These are phyloP conservation scores for Ceratotherium simum DNA, from an alignment of 2,113 vertebrate genomes.

Conservation along the genomic window DNA sequence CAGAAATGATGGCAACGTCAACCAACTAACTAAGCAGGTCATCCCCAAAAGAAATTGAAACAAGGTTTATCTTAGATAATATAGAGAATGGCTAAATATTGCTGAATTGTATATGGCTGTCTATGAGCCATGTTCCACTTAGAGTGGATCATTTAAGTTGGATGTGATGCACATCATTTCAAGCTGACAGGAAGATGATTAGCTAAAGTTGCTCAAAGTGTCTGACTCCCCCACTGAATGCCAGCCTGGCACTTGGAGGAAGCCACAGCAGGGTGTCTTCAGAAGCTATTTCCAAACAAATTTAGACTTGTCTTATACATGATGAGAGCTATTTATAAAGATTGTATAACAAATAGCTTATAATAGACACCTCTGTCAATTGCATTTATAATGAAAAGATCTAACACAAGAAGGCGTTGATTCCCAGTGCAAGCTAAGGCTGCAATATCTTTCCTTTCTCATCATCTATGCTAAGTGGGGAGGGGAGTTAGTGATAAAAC, in stretches of 20 bases:
- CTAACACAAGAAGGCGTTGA: constrained; percentile 55
- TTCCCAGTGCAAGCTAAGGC: neutral
- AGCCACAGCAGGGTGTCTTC: constrained; percentile 70
- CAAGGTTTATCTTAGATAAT: neutral
- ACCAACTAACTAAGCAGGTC: neutral
- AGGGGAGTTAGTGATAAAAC: neutral
- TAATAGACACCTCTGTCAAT: constrained; percentile 63
- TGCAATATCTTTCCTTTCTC: neutral
- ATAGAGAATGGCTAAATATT: neutral
- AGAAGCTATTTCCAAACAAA: constrained; percentile 75
- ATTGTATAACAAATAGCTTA: constrained; percentile 77
- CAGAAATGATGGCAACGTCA: neutral
- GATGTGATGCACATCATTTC: neutral
- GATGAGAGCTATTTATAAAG: constrained; percentile 75
- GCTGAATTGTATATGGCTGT: neutral
- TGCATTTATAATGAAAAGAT: constrained; percentile 71
- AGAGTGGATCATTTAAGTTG: neutral
- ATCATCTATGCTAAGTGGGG: neutral
- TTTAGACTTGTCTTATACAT: constrained; percentile 68
- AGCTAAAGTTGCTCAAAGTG: neutral
- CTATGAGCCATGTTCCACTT: neutral
- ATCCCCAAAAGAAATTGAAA: neutral
- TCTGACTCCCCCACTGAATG: constrained; percentile 62
- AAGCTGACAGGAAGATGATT: constrained; percentile 34
- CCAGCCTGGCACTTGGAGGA: constrained; percentile 25